Base-by-base conservation (phyloP, 64 coral and sea anemone species). In the Actinia equina region DNA sequence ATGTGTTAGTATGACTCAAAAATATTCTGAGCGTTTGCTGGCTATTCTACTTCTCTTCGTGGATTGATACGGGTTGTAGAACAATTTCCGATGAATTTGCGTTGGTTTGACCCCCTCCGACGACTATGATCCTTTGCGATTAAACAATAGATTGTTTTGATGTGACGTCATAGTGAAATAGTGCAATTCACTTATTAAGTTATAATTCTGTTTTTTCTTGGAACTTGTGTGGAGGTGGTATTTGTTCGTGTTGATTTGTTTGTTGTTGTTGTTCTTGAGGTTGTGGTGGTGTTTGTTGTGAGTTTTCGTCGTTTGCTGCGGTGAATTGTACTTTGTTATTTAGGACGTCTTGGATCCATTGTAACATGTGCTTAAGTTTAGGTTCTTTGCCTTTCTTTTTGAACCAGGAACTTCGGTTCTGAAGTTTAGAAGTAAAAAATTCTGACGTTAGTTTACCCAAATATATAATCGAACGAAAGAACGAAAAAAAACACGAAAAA, bases 321-420 rank as follows among this genome's bases (percentile, higher is more conserved):
- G 22, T 44, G 22, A 96, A 87, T 43, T 93, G 84, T 17, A 93
- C 83, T 44, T 96, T 96, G 49, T 86, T 90, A 5, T 88, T 77
- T n/a, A 96, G 85, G 37, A 96, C 80, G 7, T 96, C 94, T 77
- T 86, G 77, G 8, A 96, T 67, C 94, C 94, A 96, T 26, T 96
- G 88, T 17, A 86, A 86, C 59, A 96, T 89, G 43, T 96, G 94
- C 7, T 90, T 91, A 4, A 96, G 86, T 82, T 96, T 96, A 2
- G 85, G 57, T 54, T 89, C 91, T 17, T 70, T 93, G 17, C 84
- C 91, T 78, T 92, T 96, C 6, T 60, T 93, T 59, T 93, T 87
- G 42, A 96, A 96, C 94, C 94, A 96, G 5, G 91, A 83, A 63
- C 87, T 96, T 54, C 77, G 85, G 80, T 93, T 93, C 94, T 96